Evolutionary conservation across 2,797 vertebrate species (phyloP).

Genomic region (Falco biarmicus): DNA sequence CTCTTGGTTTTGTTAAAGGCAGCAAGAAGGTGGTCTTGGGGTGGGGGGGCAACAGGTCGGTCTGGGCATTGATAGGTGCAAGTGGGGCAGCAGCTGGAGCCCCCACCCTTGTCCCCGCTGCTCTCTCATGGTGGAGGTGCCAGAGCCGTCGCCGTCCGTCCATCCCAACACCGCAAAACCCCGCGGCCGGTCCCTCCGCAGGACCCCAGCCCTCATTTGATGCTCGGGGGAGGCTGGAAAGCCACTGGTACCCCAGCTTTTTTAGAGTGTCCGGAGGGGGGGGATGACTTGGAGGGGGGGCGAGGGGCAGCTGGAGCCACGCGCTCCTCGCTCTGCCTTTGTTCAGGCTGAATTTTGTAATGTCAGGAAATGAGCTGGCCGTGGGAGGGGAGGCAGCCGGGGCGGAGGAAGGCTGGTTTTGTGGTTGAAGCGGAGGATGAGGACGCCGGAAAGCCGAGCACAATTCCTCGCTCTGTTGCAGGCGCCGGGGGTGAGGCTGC

Average conservation of each 20-base stretch:
- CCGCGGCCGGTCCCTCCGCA: fast-evolving
- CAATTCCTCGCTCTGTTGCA: constrained; percentile 16
- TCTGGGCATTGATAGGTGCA: background rate
- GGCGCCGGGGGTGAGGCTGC: background rate
- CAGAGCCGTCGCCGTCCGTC: background rate
- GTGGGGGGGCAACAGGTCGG: too few species aligned
- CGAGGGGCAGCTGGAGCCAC: background rate
- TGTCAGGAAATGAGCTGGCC: constrained; percentile 62
- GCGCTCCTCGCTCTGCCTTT: background rate
- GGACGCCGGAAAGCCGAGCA: constrained; percentile 14
- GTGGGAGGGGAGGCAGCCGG: constrained; percentile 37
- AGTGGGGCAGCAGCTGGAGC: background rate
- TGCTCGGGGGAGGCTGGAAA: background rate
- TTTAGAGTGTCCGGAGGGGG: background rate
- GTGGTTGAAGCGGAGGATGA: constrained; percentile 26
- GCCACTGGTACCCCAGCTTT: fast-evolving
- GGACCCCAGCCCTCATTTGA: background rate
- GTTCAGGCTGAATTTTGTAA: constrained; percentile 27
- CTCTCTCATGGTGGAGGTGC: fast-evolving
- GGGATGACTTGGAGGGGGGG: too few species aligned
- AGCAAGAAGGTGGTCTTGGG: too few species aligned
- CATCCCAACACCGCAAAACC: background rate
- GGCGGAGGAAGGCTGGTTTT: constrained; percentile 42
- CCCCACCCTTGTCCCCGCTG: fast-evolving
- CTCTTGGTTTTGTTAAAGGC: too few species aligned